Percentiles rank a stretch among this genome's conserved stretches.
phyloP scores from a whole-genome alignment of 1,140 invertebrate species.

The Asobara japonica region DNA sequence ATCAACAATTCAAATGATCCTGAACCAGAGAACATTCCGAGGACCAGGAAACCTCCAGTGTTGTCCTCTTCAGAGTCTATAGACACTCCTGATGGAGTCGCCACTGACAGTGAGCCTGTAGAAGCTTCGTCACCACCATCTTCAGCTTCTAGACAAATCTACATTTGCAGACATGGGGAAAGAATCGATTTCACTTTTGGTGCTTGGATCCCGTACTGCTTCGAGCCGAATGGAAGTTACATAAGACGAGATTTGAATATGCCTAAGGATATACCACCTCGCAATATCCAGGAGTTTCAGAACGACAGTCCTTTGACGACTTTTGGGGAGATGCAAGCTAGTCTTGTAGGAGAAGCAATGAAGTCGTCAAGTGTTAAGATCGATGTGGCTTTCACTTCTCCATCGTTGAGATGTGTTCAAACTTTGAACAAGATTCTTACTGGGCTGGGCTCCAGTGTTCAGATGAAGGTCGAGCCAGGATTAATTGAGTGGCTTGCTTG shows the following conservation, averaged over 20 bases:
- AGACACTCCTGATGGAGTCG: constrained; percentile 64
- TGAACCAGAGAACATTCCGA: constrained; percentile 42
- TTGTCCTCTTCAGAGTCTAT: constrained; percentile 62
- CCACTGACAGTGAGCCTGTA: constrained; percentile 48
- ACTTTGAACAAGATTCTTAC: constrained; percentile 69
- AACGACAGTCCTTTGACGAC: constrained; percentile 90
- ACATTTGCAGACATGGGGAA: constrained; percentile 88
- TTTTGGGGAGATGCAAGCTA: constrained; percentile 78
- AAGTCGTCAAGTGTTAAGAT: constrained; percentile 74
- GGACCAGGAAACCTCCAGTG: constrained; percentile 56
- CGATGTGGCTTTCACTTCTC: constrained; percentile 83
- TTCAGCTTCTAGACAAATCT: constrained; percentile 69
- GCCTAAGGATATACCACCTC: constrained; percentile 77
- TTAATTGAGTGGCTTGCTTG: constrained; percentile 94
- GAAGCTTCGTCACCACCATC: constrained; percentile 52
- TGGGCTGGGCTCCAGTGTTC: constrained; percentile 55
- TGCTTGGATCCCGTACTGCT: constrained; percentile 87
- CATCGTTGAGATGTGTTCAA: constrained; percentile 90
- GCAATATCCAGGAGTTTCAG: constrained; percentile 74
- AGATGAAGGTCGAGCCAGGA: constrained; percentile 85
- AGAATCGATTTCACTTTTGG: constrained; percentile 92
- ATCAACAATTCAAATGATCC: constrained; percentile 52
- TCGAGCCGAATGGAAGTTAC: constrained; percentile 83
- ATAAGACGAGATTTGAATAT: constrained; percentile 88
- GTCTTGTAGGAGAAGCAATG: constrained; percentile 81